phyloP scores from a whole-genome alignment of 2,888 invertebrate species.

The Lapara coniferarum region DNA sequence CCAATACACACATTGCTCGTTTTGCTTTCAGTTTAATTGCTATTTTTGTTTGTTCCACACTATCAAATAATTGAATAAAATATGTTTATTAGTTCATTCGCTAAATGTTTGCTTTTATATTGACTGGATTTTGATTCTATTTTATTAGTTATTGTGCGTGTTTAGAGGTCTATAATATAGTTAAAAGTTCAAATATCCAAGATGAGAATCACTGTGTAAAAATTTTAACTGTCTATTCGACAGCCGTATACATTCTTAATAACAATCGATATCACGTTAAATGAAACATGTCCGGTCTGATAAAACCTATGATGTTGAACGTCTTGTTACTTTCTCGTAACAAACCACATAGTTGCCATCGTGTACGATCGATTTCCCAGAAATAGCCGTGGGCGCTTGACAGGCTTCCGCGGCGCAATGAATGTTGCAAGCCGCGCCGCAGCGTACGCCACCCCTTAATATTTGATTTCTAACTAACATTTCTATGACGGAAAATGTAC shows the following conservation, averaged over 20 bases:
- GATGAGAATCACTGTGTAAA: not conserved
- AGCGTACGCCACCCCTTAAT: slow-evolving; percentile 63
- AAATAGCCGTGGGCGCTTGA: slow-evolving; percentile 68
- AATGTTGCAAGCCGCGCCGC: slow-evolving; percentile 61
- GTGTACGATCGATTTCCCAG: slow-evolving; percentile 68
- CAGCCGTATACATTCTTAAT: not conserved
- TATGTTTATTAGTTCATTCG: slow-evolving; percentile 22
- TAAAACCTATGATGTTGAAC: slow-evolving; percentile 42
- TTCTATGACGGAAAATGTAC: slow-evolving; percentile 63
- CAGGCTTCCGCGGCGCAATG: slow-evolving; percentile 58
- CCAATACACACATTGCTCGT: slow-evolving; percentile 63
- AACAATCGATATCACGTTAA: slow-evolving; percentile 10
- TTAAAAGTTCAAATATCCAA: not conserved
- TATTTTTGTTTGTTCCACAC: slow-evolving; percentile 52
- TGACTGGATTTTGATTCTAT: not conserved
- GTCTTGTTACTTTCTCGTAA: slow-evolving; percentile 42
- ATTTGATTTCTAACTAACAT: slow-evolving; percentile 74
- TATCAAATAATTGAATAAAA: slow-evolving; percentile 24
- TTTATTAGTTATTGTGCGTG: not conserved
- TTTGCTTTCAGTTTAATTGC: slow-evolving; percentile 62
- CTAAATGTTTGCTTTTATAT: slow-evolving; percentile 6
- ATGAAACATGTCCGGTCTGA: slow-evolving; percentile 24
- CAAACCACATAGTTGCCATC: slow-evolving; percentile 44
- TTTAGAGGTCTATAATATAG: not conserved
- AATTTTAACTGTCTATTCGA: not conserved